Evolutionary conservation across 1,140 invertebrate genomes (phyloP), one percentile per base, ranked within the genome.

Genomic region (Pachypeltis micranthus): DNA sequence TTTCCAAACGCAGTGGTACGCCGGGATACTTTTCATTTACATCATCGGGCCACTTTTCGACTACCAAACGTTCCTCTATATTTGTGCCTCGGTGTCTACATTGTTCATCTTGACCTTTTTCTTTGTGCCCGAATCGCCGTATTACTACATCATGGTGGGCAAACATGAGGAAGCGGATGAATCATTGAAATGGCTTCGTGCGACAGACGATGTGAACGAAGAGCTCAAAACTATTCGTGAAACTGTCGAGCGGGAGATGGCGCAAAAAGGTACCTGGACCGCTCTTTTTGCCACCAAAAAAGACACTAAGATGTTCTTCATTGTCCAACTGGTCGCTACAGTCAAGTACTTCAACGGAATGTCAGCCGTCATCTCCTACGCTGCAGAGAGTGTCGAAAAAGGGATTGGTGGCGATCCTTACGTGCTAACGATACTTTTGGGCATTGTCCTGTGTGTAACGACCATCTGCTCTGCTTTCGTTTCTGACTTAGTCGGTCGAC

Each of bases 351-450:
- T 67, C 44, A 67, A 44, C 27, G 66, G 66, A 1, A 63, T 65
- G 10, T 39, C 64, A 2, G 66, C 44, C 10, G 62, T 67, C 4
- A 31, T 64, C 14, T 31, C 61, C 2, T 67, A 65, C 31, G 77
- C 65, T 75, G 77, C 65, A 67, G 74, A 1, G 73, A 75, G 3
- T 68, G 72, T 31, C 78, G 79, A 62, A 75, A 79, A 65, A 67
- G 74, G 63, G 69, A 68, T 57, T 74, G 78, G 59, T 73, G n/a
- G n/a, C n/a, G 34, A 51, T 21, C 24, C 28, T 14, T 24, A 64
- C 31, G 26, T 64, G 27, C 57, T 61, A 28, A 57, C 62, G 16
- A 76, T 79, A 44, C 69, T 79, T 24, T 70, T 63, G 34, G 74
- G 72, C 7, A 60, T 68, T 19, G 69, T 73, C 10, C 67, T 72